phyloP scores from a whole-genome alignment of 2,888 invertebrate species.

The Iselma pallidipennis region DNA sequence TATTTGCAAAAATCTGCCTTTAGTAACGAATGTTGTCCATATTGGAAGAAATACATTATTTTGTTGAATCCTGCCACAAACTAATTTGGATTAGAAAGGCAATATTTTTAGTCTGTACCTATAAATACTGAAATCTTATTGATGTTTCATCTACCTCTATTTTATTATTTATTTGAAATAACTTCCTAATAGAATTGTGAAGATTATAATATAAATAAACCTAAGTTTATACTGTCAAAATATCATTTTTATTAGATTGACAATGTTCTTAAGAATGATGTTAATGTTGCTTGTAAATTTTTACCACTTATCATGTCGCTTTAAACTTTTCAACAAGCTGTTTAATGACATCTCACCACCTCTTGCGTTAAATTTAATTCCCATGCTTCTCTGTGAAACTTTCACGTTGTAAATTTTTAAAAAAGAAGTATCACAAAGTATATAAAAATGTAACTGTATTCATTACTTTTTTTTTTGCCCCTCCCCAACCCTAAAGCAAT shows the following conservation, averaged over 20 bases:
- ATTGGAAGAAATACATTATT: too few species aligned
- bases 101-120: too few species aligned
- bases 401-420: constrained; percentile 5
- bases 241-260: constrained; percentile 4
- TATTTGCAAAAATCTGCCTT: too few species aligned
- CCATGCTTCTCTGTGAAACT: constrained; percentile 6
- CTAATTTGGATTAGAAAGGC: too few species aligned
- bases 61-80: too few species aligned
- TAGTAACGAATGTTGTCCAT: too few species aligned
- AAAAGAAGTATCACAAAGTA: constrained; percentile 5
- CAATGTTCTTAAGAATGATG: neutral
- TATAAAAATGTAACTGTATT: constrained; percentile 7
- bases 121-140: too few species aligned
- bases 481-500: neutral
- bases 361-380: constrained; percentile 17
- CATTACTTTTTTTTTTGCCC: neutral
- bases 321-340: constrained; percentile 18
- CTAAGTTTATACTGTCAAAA: too few species aligned
- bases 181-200: too few species aligned
- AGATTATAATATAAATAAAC: too few species aligned
- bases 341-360: constrained; percentile 15
- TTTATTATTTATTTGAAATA: too few species aligned
- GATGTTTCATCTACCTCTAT: too few species aligned
- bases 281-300: constrained; percentile 10
- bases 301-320: constrained; percentile 16